Percentiles rank a stretch among this genome's conserved stretches.
These are phyloP conservation scores for Zosterops japonicus DNA, from an alignment of 2,113 vertebrate genomes.

Conservation along the genomic window DNA sequence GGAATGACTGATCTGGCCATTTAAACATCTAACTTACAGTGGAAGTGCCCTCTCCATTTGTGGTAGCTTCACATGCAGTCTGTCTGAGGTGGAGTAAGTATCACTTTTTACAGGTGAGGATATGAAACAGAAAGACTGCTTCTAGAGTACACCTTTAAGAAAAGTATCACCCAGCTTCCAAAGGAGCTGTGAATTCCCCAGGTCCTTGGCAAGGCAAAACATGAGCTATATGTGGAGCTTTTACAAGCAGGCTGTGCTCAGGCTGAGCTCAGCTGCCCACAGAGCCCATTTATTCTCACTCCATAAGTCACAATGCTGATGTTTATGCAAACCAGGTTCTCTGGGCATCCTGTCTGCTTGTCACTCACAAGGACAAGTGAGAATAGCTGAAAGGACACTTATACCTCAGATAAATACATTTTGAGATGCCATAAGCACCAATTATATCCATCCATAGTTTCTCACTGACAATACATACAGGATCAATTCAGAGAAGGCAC, in stretches of 20 bases:
- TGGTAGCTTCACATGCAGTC: background rate
- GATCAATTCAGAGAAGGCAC: background rate
- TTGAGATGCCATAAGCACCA: background rate
- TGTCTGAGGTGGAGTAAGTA: background rate
- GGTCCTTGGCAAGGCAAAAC: background rate
- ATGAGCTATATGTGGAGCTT: background rate
- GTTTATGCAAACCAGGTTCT: background rate
- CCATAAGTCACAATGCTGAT: background rate
- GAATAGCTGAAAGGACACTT: background rate
- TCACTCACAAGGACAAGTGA: background rate
- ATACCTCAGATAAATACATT: background rate
- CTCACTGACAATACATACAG: background rate
- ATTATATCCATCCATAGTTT: background rate
- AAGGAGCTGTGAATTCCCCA: background rate
- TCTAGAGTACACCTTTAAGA: background rate
- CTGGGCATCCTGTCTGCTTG: background rate
- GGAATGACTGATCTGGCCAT: slow-evolving; percentile 20
- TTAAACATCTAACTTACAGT: background rate
- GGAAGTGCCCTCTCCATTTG: background rate
- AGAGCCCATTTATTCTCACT: background rate
- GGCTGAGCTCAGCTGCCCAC: background rate
- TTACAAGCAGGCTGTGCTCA: background rate
- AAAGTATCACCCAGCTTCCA: background rate
- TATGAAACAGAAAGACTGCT: background rate
- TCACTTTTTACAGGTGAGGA: background rate